Percentiles rank a stretch among this genome's conserved stretches.
These are phyloP conservation scores for Campoletis sonorensis DNA, from an alignment of 1,140 invertebrate species.

Conservation along the genomic window DNA sequence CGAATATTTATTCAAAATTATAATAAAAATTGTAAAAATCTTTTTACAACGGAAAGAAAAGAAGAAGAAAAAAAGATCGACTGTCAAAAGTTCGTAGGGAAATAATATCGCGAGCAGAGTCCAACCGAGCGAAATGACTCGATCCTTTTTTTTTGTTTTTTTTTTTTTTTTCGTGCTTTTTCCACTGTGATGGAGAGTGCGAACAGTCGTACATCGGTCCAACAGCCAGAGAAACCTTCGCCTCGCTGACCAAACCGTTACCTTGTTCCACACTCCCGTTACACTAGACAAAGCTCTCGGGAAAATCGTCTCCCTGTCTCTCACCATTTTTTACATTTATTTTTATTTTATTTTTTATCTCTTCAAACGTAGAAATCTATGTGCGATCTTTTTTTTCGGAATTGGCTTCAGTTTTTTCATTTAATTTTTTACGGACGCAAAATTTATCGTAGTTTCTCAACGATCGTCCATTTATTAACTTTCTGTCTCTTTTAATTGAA, in stretches of 20 bases:
- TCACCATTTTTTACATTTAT: too few species aligned
- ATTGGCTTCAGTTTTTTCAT: too few species aligned
- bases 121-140: conserved; percentile 6
- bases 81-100: neutral
- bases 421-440: too few species aligned
- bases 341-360: too few species aligned
- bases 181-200: conserved; percentile 4
- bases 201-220: neutral
- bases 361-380: too few species aligned
- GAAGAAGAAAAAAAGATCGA: neutral
- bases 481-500: too few species aligned
- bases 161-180: too few species aligned
- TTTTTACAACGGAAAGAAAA: neutral
- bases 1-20: too few species aligned
- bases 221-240: neutral
- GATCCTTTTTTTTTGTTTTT: conserved; percentile 4
- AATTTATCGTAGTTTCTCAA: too few species aligned
- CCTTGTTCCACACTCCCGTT: neutral
- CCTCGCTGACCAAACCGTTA: conserved; percentile 5
- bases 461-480: too few species aligned
- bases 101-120: neutral
- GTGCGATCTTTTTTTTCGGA: too few species aligned
- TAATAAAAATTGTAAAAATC: too few species aligned
- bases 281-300: neutral
- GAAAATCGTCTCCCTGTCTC: neutral